phyloP scores from a whole-genome alignment of 2,888 invertebrate genomes.

The Petrolisthes manimaculis region DNA sequence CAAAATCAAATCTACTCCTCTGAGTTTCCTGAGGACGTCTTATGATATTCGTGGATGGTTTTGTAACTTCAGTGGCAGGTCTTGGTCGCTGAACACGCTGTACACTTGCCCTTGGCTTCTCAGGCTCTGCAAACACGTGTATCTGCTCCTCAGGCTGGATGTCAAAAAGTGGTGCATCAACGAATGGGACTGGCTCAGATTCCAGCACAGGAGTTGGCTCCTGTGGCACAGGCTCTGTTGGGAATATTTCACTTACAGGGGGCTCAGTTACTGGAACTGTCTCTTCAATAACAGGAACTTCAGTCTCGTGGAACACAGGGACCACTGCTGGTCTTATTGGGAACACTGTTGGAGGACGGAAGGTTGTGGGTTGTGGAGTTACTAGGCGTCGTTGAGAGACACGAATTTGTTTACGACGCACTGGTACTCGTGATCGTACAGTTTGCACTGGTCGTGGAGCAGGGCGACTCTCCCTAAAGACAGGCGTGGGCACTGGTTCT shows the following conservation, averaged over 20 bases:
- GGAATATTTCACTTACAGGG: constrained; percentile 21
- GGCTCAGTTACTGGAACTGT: constrained; percentile 27
- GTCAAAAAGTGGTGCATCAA: too few species aligned
- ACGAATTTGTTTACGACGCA: constrained; percentile 28
- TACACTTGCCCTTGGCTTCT: background rate
- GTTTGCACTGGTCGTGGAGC: background rate
- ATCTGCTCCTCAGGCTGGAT: background rate
- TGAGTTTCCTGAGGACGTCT: background rate
- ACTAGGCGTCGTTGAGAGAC: background rate
- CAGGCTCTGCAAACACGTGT: background rate
- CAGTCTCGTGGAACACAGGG: constrained; percentile 23
- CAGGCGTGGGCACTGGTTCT: background rate
- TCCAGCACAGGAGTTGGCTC: background rate
- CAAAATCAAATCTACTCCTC: background rate
- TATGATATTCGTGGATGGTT: background rate
- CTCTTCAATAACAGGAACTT: background rate
- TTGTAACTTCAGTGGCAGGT: background rate
- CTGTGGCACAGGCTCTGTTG: constrained; percentile 5
- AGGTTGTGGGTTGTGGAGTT: constrained; percentile 5
- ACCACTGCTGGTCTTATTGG: constrained; percentile 14
- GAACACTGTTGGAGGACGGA: constrained; percentile 21
- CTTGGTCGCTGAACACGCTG: constrained; percentile 14
- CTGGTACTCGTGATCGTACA: constrained; percentile 23
- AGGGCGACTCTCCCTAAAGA: background rate
- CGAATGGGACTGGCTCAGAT: background rate